These are phyloP conservation scores for Ctenomys sociabilis DNA, from an alignment of 2,113 vertebrate species.

Conservation along the genomic window DNA sequence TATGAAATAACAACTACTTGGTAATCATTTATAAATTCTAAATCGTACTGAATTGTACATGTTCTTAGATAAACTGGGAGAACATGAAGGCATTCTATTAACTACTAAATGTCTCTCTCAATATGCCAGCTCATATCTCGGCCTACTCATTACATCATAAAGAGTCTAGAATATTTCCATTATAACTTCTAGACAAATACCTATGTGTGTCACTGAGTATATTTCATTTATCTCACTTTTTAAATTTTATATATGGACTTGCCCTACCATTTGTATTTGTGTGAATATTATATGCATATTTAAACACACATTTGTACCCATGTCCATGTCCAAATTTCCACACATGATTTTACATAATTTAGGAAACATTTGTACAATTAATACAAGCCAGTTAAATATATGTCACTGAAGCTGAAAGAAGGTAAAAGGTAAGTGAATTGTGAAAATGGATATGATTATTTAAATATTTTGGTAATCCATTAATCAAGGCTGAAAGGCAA, in stretches of 20 bases:
- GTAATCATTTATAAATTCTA: conserved; percentile 61
- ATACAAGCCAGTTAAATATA: background rate
- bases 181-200: background rate
- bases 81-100: conserved; percentile 19
- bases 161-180: background rate
- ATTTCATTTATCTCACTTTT: background rate
- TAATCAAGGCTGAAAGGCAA: background rate
- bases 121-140: conserved; percentile 18
- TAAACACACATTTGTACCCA: background rate
- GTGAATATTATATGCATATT: background rate
- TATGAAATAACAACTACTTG: conserved; percentile 63
- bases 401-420: background rate
- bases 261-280: background rate
- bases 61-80: conserved; percentile 33
- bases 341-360: background rate
- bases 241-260: background rate
- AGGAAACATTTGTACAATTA: background rate
- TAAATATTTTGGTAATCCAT: background rate
- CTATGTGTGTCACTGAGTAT: background rate
- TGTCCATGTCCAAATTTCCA: background rate
- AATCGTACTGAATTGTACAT: conserved; percentile 41
- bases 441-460: background rate
- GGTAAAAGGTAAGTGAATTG: background rate
- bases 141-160: background rate
- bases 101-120: conserved; percentile 1